These are phyloP conservation scores for Turnix velox DNA, from an alignment of 2,113 vertebrate species.

Conservation along the genomic window DNA sequence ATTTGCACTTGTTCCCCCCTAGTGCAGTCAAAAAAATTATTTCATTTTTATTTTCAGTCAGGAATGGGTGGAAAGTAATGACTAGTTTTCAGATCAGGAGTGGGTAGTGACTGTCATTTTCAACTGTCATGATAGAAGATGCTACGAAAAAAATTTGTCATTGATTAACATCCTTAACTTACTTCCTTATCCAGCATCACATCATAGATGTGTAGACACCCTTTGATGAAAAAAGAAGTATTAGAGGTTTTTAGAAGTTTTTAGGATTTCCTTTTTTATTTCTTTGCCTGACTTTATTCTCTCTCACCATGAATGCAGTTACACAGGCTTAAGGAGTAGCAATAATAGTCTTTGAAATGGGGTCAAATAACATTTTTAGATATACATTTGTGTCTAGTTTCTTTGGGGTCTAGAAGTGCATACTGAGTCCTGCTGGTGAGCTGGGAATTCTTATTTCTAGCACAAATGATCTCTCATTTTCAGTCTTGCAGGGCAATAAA, in stretches of 20 bases:
- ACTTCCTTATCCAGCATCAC: neutral
- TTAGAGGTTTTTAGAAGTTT: neutral
- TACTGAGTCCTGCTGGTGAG: neutral
- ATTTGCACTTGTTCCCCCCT: neutral
- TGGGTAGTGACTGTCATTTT: neutral
- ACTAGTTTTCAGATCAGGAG: neutral
- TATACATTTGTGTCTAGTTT: neutral
- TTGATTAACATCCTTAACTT: neutral
- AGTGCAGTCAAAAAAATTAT: neutral
- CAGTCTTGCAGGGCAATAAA: neutral
- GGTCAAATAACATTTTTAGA: neutral
- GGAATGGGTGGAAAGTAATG: neutral
- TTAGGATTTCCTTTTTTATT: neutral
- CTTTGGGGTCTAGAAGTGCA: neutral
- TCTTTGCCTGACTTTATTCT: neutral
- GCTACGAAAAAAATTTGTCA: accelerated
- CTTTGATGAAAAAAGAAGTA: neutral
- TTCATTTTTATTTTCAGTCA: neutral
- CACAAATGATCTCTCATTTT: conserved; percentile 9
- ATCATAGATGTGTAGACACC: neutral
- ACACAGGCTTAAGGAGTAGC: neutral
- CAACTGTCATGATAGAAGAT: neutral
- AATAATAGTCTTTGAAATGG: neutral
- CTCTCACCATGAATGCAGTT: neutral
- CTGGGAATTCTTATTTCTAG: neutral